Evolutionary conservation across 1,140 invertebrate species (phyloP).

Genomic region (Habropoda laboriosa): DNA sequence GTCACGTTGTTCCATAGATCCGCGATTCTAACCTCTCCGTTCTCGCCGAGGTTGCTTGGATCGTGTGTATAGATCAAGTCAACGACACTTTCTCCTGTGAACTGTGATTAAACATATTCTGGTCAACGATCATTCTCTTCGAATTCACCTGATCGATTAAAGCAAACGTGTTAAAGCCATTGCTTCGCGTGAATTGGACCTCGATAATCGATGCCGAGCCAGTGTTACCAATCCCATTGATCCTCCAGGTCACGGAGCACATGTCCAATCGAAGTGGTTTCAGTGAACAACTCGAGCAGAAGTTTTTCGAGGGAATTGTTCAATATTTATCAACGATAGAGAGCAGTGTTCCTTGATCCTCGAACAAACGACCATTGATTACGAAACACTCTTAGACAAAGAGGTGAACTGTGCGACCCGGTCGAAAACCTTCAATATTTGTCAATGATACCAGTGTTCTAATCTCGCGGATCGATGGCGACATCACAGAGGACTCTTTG

Average conservation of each 20-base stretch:
- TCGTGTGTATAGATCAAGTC: too few relatives aligned
- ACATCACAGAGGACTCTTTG: constrained; percentile 6
- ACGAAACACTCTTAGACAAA: too few relatives aligned
- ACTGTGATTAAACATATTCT: neutral
- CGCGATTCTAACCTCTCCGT: neutral
- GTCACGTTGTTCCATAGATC: neutral
- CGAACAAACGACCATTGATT: too few relatives aligned
- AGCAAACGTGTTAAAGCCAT: neutral
- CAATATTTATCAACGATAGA: neutral
- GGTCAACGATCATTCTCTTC: neutral
- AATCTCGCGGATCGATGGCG: constrained; percentile 34
- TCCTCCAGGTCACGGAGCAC: neutral
- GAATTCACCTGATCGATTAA: neutral
- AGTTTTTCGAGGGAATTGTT: too few relatives aligned
- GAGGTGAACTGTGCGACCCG: neutral
- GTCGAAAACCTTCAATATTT: neutral
- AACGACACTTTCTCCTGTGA: too few relatives aligned
- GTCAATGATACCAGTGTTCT: constrained; percentile 48
- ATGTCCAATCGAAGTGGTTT: neutral
- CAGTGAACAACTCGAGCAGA: too few relatives aligned
- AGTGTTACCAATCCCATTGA: constrained; percentile 18
- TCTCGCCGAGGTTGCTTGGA: neutral
- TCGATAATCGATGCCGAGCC: neutral
- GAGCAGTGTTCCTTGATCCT: neutral
- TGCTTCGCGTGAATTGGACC: neutral